Percentiles rank a stretch among this genome's conserved stretches.
Conservation (phyloP, 2,888 invertebrate species). For the Tiphia femorata region DNA sequence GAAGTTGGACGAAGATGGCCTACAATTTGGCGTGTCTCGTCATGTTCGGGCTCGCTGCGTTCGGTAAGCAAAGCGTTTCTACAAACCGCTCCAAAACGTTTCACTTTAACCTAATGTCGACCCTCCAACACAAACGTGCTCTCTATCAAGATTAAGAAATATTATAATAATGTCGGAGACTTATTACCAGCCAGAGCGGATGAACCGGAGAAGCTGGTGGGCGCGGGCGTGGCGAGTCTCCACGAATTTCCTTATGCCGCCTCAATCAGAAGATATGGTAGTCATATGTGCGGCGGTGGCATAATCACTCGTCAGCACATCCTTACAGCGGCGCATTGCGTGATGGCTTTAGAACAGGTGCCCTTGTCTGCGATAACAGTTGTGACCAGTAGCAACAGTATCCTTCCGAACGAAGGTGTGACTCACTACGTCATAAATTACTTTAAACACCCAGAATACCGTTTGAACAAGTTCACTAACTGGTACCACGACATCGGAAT, state of each 20-base stretch:
- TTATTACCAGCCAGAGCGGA: slow-evolving; percentile 12
- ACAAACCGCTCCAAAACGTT: too few relatives aligned
- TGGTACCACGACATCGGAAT: slow-evolving; percentile 30
- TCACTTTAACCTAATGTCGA: too few relatives aligned
- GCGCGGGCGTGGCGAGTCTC: slow-evolving; percentile 10
- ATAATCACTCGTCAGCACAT: slow-evolving; percentile 24
- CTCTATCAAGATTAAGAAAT: too few relatives aligned
- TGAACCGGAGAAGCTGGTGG: slow-evolving; percentile 18
- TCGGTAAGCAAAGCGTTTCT: too few relatives aligned
- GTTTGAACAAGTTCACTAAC: neutral
- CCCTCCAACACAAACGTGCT: too few relatives aligned
- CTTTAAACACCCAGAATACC: slow-evolving; percentile 7
- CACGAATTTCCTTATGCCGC: slow-evolving; percentile 35
- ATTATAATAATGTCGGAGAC: too few relatives aligned
- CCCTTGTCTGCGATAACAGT: neutral
- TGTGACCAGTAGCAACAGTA: slow-evolving; percentile 18
- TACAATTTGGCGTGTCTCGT: too few relatives aligned
- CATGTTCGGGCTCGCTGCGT: too few relatives aligned
- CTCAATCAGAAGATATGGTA: slow-evolving; percentile 15
- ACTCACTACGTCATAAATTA: neutral
- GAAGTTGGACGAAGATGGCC: too few relatives aligned
- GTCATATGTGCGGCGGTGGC: slow-evolving; percentile 33
- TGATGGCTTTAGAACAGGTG: neutral
- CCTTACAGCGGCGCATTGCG: slow-evolving; percentile 40
- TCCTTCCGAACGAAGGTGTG: slow-evolving; percentile 18